A percentile compares a stretch with the other conserved stretches of the same genome.
These are phyloP conservation scores for Apis laboriosa DNA, from an alignment of 1,140 invertebrate species.

Conservation along the genomic window DNA sequence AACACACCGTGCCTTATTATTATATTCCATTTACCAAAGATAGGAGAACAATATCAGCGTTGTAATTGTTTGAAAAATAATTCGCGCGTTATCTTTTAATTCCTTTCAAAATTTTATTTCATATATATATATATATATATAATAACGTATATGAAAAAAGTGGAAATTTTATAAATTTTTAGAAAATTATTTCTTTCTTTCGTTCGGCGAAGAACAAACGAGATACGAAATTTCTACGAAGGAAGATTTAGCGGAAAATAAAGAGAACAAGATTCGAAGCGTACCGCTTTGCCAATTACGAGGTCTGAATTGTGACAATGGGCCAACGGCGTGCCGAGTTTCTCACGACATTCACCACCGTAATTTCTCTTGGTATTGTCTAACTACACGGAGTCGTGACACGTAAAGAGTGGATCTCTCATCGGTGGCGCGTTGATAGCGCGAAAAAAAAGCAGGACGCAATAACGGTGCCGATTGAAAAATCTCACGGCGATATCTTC, in stretches of 20 bases:
- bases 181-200: neutral
- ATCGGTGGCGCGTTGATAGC: neutral
- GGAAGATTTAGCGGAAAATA: conserved; percentile 13
- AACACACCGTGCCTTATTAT: neutral
- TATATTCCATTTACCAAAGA: neutral
- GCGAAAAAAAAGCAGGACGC: conserved; percentile 36
- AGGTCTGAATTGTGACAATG: conserved; percentile 46
- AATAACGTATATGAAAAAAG: too few species aligned
- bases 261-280: conserved; percentile 33
- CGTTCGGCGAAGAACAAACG: neutral
- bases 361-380: conserved; percentile 64
- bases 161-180: neutral
- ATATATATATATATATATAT: too few species aligned
- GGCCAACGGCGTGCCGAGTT: conserved; percentile 43
- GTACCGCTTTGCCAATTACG: conserved; percentile 44
- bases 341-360: conserved; percentile 62
- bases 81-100: too few species aligned
- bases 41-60: neutral
- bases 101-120: too few species aligned
- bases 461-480: conserved; percentile 22
- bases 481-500: neutral
- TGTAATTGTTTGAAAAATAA: neutral
- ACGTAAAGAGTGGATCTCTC: conserved; percentile 32
- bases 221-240: neutral
- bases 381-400: conserved; percentile 40